These are phyloP conservation scores for Caenorhabditis brenneri DNA, from an alignment of 1,140 invertebrate species.

Conservation along the genomic window DNA sequence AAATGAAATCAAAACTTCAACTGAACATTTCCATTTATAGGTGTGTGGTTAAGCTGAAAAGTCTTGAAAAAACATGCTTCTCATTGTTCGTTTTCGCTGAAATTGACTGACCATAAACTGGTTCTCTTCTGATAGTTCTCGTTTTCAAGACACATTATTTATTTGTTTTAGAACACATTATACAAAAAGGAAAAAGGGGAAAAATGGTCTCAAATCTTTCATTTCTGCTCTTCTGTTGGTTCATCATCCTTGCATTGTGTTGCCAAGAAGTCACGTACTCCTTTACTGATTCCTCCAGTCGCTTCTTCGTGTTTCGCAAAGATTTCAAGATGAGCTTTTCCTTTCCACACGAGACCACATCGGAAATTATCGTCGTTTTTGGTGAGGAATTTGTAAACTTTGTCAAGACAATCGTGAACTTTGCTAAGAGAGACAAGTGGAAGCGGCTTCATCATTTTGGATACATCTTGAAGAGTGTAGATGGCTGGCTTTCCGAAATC, in stretches of 20 bases:
- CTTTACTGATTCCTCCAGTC: constrained; percentile 62
- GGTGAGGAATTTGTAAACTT: constrained; percentile 65
- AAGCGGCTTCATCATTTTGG: constrained; percentile 69
- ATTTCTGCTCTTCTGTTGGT: constrained; percentile 52
- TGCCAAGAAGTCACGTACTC: constrained; percentile 63
- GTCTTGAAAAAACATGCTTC: constrained; percentile 17
- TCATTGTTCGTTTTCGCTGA: constrained; percentile 10
- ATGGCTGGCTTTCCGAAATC: constrained; percentile 67
- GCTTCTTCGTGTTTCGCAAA: constrained; percentile 51
- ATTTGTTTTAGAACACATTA: constrained; percentile 41
- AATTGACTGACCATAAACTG: constrained; percentile 2
- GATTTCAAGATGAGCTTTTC: constrained; percentile 62
- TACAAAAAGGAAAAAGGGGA: constrained; percentile 28
- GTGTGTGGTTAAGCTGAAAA: background rate
- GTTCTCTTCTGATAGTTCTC: background rate
- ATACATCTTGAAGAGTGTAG: constrained; percentile 66
- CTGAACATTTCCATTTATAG: background rate
- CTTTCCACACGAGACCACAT: constrained; percentile 69
- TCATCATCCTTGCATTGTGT: constrained; percentile 67
- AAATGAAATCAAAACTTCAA: background rate
- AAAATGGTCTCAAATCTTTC: background rate
- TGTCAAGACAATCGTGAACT: constrained; percentile 69
- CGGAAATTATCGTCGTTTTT: constrained; percentile 66
- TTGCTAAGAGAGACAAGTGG: constrained; percentile 68
- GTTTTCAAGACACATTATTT: background rate